These are phyloP conservation scores for Temnothorax nylanderi DNA, from an alignment of 1,140 invertebrate species.

Conservation along the genomic window DNA sequence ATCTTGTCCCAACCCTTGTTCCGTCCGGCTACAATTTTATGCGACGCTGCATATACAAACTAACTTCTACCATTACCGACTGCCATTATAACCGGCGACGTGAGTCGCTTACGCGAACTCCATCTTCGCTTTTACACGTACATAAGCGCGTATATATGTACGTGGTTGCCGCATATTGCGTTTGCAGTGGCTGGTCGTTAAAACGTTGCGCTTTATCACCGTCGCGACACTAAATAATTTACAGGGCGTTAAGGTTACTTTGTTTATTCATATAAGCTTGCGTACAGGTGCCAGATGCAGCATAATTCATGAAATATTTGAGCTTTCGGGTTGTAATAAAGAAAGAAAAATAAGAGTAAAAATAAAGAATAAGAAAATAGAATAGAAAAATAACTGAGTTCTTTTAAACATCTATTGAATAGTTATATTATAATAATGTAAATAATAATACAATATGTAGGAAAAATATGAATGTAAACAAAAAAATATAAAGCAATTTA, in stretches of 20 bases:
- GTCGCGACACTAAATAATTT: constrained; percentile 49
- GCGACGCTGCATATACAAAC: constrained; percentile 19
- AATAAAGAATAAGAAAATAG: neutral
- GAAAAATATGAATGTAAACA: no score
- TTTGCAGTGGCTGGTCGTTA: constrained; percentile 5
- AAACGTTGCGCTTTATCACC: constrained; percentile 35
- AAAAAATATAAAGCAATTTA: no score
- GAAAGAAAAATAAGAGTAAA: no score
- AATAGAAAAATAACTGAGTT: no score
- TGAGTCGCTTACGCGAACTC: constrained; percentile 42
- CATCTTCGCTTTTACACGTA: constrained; percentile 8
- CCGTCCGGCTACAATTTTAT: constrained; percentile 6
- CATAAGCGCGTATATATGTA: neutral
- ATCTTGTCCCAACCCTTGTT: neutral
- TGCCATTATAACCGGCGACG: constrained; percentile 38
- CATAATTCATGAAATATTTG: neutral
- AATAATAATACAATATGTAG: no score
- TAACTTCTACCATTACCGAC: constrained; percentile 43
- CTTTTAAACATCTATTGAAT: no score
- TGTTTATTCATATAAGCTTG: constrained; percentile 55
- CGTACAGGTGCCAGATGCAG: neutral
- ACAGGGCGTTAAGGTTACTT: constrained; percentile 27
- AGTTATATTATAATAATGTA: no score
- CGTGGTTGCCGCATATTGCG: neutral
- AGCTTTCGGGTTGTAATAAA: neutral